Evolutionary conservation across 2,113 vertebrate genomes (phyloP), one percentile per base, ranked within the genome.

Genomic region (Eulacestoma nigropectus): DNA sequence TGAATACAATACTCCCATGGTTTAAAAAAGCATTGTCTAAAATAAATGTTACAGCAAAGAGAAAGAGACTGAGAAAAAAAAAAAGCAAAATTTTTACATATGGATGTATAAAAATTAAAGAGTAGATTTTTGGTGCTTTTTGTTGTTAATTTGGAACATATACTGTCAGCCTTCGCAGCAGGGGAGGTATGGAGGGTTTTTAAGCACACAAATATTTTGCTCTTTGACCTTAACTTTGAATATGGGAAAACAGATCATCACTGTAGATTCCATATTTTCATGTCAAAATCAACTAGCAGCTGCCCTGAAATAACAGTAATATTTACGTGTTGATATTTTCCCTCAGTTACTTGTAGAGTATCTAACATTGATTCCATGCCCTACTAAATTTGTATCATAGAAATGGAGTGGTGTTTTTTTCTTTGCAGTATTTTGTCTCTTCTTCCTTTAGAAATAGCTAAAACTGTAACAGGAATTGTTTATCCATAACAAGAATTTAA

Each of bases 41-140:
- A 81, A 16, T 42, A 70, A 81, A 18, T 42, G 13, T 16, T 79
- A 68, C 44, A 64, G 56, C 69, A 84, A 74, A 52, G 10, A 7
- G 5, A 8, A 57, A 64, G 15, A 47, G 16, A 19, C 26, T 84
- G 44, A 72, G 11, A 7, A 26, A 46, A 65, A 57, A 65, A 57
- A 49, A 33, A 20, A 3, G 2, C 23, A 76, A 59, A 53, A n/a
- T 10, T 77, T 42, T 15, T 62, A 7, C 5, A 26, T 60, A 14
- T 8, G 16, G 26, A 52, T 0, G 0, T 63, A 29, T n/a, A 57
- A 87, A 78, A 87, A 69, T 33, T 15, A 13, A 52, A 44, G 17
- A 29, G 11, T 52, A 15, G 3, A 20, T 42, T 70, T 84, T 70
- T 69, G 12, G 1, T 1, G 1, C 1, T 1, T 49, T 74, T 67